Conservation (phyloP, 2,113 vertebrate species). For the Abramis brama region DNA sequence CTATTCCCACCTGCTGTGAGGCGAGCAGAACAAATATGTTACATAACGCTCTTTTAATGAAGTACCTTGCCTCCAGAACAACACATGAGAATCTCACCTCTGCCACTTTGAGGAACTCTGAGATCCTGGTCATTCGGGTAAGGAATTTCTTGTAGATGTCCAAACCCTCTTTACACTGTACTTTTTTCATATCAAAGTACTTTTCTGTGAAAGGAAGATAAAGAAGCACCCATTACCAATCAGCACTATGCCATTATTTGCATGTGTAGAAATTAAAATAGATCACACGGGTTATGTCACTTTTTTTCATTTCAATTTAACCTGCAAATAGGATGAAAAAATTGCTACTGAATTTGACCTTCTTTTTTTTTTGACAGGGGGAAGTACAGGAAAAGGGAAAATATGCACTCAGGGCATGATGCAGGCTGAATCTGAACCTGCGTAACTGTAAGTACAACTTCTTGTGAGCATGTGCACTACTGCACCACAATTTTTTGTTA, state of each 20-base stretch:
- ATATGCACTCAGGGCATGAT: too few species aligned
- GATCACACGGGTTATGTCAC: too few species aligned
- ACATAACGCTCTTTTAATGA: background rate
- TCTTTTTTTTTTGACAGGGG: too few species aligned
- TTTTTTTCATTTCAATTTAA: too few species aligned
- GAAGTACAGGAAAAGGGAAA: too few species aligned
- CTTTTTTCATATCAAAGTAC: constrained; percentile 99
- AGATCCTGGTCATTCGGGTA: constrained; percentile 97
- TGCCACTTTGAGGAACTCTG: constrained; percentile 98
- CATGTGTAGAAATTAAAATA: background rate
- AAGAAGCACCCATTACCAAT: background rate
- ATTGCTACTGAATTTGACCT: too few species aligned
- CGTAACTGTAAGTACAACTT: too few species aligned
- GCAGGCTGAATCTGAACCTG: too few species aligned
- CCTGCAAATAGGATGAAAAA: too few species aligned
- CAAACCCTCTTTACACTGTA: constrained; percentile 97
- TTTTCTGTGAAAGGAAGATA: constrained; percentile 81
- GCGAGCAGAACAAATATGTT: constrained; percentile 28
- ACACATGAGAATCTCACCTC: constrained; percentile 80
- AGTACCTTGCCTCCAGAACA: background rate
- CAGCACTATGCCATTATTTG: background rate
- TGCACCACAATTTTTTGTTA: too few species aligned
- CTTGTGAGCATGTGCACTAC: too few species aligned
- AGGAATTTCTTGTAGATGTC: constrained; percentile 99
- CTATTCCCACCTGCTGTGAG: constrained; percentile 96